phyloP scores from a whole-genome alignment of 2,797 vertebrate genomes.

The Myiotriccus ornatus region DNA sequence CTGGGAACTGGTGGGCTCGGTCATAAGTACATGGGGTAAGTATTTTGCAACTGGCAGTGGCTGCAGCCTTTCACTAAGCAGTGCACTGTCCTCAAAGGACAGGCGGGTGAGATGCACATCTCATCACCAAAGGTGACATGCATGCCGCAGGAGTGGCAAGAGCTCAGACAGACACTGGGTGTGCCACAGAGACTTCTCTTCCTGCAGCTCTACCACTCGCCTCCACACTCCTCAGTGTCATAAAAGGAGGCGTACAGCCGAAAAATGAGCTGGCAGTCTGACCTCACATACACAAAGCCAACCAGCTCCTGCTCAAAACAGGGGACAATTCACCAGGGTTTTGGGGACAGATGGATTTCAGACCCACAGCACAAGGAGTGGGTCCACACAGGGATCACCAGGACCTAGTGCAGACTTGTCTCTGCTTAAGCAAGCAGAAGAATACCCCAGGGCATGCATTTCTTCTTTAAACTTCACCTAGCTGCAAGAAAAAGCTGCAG shows the following conservation, averaged over 20 bases:
- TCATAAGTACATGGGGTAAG: neutral
- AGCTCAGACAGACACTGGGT: accelerated
- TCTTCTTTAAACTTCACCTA: neutral
- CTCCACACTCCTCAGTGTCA: neutral
- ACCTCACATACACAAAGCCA: neutral
- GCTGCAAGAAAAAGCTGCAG: neutral
- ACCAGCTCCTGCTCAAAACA: accelerated
- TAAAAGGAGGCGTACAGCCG: neutral
- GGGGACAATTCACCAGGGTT: neutral
- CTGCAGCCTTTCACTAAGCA: neutral
- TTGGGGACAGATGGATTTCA: neutral
- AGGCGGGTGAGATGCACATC: neutral
- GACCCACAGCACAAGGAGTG: neutral
- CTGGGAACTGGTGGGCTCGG: neutral
- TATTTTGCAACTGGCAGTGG: neutral
- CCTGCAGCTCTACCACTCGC: accelerated
- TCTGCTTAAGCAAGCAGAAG: neutral
- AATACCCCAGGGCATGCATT: neutral
- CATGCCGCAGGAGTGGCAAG: accelerated
- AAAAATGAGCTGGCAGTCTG: neutral
- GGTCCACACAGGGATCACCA: neutral
- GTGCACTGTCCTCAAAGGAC: neutral
- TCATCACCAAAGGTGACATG: neutral
- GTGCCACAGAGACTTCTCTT: neutral
- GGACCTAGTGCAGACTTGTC: neutral